Base-by-base conservation (phyloP, 2,888 invertebrate species). In the Mamestra brassicae region DNA sequence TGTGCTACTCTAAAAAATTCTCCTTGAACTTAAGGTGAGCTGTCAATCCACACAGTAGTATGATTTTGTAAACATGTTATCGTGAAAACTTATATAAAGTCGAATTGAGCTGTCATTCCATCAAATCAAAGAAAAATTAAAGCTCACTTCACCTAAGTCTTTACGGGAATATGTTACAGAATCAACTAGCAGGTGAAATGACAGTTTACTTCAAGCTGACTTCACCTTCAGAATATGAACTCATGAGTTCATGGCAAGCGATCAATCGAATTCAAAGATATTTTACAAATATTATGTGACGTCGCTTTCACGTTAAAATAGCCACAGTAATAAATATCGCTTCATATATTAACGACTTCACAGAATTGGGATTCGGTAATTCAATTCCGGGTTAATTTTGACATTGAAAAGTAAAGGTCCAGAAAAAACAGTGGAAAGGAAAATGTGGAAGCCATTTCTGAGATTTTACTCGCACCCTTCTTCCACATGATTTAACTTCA, bases 401-500 rank as follows among this genome's bases (percentile, higher is more conserved):
- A 78, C 71, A 57, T 60, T 78, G 71, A 80, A 82, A 80, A 77
- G 70, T 82, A 55, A 82, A 78, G 78, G 79, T 63, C 66, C 83
- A 83, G 47, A 78, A 83, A 67, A 80, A 83, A 78, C 67, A 83
- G 63, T 64, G 71, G 60, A 13, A 67, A 68, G 71, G 78, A 78
- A 71, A 83, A 80, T 68, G 58, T 76, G 76, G 57, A 63, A 61
- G 71, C 83, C 83, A 80, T 83, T 80, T 78, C 78, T 78, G 78
- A 80, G 78, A 80, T 78, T 80, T 83, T 67, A 64, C 67, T 78
- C 66, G 83, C 63, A 83, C 80, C 80, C 83, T 83, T 71, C 83
- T 78, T 80, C 57, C 83, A 71, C 80, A 57, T 80, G 78, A 80
- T 80, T 80, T 83, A 71, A 83, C 80, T 83, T 80, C 71, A 80